Evolutionary conservation across 2,888 invertebrate genomes (phyloP).

Genomic region (Nymphalis c-album): DNA sequence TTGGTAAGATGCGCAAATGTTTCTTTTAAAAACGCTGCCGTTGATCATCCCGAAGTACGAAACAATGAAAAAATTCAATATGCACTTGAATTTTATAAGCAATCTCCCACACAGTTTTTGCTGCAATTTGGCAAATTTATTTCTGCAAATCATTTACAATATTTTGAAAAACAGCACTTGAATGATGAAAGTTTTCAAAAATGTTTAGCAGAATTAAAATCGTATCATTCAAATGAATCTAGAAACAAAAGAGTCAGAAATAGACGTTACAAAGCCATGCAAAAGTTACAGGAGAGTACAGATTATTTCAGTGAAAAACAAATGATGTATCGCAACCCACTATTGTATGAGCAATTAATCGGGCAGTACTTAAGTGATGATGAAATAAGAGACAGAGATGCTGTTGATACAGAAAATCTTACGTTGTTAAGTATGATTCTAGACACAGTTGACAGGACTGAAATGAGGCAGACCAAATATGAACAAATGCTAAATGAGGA

Average conservation of each 20-base stretch:
- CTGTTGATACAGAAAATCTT: constrained; percentile 77
- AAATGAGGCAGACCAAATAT: constrained; percentile 83
- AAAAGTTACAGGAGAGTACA: constrained; percentile 85
- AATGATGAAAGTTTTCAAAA: constrained; percentile 47
- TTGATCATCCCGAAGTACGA: constrained; percentile 87
- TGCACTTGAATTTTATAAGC: constrained; percentile 83
- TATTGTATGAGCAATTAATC: constrained; percentile 93
- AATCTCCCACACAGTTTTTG: constrained; percentile 87
- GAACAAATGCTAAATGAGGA: constrained; percentile 83
- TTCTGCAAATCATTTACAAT: constrained; percentile 84
- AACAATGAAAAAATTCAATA: constrained; percentile 86
- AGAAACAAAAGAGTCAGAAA: constrained; percentile 85
- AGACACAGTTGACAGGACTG: constrained; percentile 89
- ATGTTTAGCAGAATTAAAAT: constrained; percentile 83
- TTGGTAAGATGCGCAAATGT: constrained; percentile 83
- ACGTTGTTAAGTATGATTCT: constrained; percentile 89
- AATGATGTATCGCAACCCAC: constrained; percentile 96
- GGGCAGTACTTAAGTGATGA: constrained; percentile 91
- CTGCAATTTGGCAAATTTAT: constrained; percentile 88
- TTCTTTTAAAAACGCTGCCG: constrained; percentile 91
- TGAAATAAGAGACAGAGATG: constrained; percentile 85
- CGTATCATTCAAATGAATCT: constrained; percentile 77
- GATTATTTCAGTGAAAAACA: constrained; percentile 94
- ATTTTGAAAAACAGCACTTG: constrained; percentile 80
- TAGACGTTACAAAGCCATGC: constrained; percentile 90